Conservation (phyloP, 2,113 vertebrate genomes). For the Planiliza haematocheilus region DNA sequence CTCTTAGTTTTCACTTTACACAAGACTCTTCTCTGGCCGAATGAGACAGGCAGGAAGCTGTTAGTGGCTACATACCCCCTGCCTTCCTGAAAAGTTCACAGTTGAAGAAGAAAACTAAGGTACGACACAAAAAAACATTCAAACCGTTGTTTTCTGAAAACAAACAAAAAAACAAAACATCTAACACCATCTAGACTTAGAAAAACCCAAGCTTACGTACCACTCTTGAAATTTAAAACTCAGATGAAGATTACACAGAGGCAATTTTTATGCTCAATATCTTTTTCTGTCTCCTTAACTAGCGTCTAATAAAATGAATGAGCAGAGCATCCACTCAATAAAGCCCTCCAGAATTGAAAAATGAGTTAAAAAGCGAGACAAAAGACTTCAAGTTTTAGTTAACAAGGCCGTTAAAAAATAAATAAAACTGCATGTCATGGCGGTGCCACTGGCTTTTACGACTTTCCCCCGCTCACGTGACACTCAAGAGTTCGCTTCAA, state of each 20-base stretch:
- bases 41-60: conserved; percentile 37
- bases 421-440: conserved; percentile 22
- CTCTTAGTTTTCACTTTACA: conserved; percentile 46
- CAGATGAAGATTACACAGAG: conserved; percentile 18
- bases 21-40: conserved; percentile 44
- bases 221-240: conserved; percentile 5
- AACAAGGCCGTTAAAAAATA: conserved; percentile 26
- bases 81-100: conserved; percentile 4
- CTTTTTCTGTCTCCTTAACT: conserved; percentile 36
- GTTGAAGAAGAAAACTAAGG: neutral
- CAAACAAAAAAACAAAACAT: neutral
- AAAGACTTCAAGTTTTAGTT: neutral
- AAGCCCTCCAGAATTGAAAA: conserved; percentile 34
- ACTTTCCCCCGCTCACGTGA: neutral
- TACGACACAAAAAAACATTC: neutral
- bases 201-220: neutral
- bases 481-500: neutral
- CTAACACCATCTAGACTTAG: neutral
- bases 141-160: conserved; percentile 1
- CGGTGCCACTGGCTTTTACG: conserved; percentile 16
- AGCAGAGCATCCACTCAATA: conserved; percentile 13
- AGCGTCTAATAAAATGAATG: conserved; percentile 41
- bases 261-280: conserved; percentile 14
- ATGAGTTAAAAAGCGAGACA: neutral
- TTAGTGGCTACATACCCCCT: neutral